These are phyloP conservation scores for Ectemnius cavifrons DNA, from an alignment of 2,888 invertebrate species.

Conservation along the genomic window DNA sequence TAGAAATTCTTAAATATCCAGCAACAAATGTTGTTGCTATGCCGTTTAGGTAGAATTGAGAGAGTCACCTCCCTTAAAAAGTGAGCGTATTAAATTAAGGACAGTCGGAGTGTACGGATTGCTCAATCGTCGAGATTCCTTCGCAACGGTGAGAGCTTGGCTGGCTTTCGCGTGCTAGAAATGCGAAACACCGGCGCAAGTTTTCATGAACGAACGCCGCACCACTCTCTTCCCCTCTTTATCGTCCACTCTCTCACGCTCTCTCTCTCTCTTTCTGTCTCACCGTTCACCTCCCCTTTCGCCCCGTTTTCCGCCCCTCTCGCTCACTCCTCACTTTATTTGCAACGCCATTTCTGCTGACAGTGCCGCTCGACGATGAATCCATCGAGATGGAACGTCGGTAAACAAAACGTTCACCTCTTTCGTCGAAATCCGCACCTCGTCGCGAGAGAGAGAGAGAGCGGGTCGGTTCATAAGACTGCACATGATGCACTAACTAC, in stretches of 20 bases:
- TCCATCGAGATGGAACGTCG: conserved; percentile 68
- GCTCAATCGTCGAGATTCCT: neutral
- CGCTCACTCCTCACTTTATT: conserved; percentile 60
- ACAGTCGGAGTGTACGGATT: neutral
- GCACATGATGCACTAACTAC: conserved; percentile 15
- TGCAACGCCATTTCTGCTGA: conserved; percentile 66
- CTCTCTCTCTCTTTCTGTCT: conserved; percentile 3
- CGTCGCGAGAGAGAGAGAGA: conserved; percentile 31
- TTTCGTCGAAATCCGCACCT: conserved; percentile 56
- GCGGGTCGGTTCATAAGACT: conserved; percentile 35
- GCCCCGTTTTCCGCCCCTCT: too few species aligned
- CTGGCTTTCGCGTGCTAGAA: conserved; percentile 40
- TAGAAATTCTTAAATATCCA: conserved; percentile 40
- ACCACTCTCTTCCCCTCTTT: conserved; percentile 58
- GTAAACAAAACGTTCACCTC: conserved; percentile 69
- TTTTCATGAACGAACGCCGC: conserved; percentile 55
- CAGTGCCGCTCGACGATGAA: conserved; percentile 62
- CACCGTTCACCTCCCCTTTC: too few species aligned
- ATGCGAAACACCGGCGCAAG: conserved; percentile 49
- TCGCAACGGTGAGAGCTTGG: conserved; percentile 22
- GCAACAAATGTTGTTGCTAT: too few species aligned
- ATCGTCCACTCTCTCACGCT: conserved; percentile 63
- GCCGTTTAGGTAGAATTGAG: too few species aligned
- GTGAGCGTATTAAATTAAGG: too few species aligned
- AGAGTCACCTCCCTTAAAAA: too few species aligned